Conservation (phyloP, 1,140 invertebrate genomes). For the Diuraphis noxia region DNA sequence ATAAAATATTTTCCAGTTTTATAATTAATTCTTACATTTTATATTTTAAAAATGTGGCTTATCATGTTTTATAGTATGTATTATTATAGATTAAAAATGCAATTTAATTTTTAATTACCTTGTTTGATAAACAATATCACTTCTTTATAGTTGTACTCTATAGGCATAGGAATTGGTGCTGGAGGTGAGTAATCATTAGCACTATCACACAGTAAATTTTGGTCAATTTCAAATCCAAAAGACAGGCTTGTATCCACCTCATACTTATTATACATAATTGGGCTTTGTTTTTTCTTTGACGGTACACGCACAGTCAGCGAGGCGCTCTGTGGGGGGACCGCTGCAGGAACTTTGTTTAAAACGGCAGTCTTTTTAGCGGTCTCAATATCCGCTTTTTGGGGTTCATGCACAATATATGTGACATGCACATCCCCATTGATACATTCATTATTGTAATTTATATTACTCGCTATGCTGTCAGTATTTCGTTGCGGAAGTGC, state of each 20-base stretch:
- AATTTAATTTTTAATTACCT: constrained; percentile 14
- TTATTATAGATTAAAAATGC: not conserved
- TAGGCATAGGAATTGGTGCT: constrained; percentile 45
- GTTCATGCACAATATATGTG: constrained; percentile 47
- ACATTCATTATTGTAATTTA: constrained; percentile 32
- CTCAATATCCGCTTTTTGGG: constrained; percentile 27
- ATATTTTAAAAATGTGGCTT: too few species aligned
- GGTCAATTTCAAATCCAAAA: constrained; percentile 50
- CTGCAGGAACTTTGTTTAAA: constrained; percentile 54
- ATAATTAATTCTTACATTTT: too few species aligned
- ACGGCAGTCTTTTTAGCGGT: constrained; percentile 52
- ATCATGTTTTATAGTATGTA: not conserved
- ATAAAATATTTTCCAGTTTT: not conserved
- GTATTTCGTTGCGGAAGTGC: constrained; percentile 36
- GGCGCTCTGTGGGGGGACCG: constrained; percentile 35
- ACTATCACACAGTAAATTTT: constrained; percentile 51
- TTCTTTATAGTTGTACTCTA: constrained; percentile 51
- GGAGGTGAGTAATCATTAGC: constrained; percentile 29
- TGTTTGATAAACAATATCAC: constrained; percentile 51
- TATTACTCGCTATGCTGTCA: constrained; percentile 1
- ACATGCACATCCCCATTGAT: constrained; percentile 51
- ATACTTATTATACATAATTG: constrained; percentile 51
- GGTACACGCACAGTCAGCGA: constrained; percentile 50
- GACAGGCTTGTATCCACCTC: constrained; percentile 48
- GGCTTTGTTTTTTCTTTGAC: constrained; percentile 51